Percentiles rank a stretch among this genome's conserved stretches.
Conservation (phyloP, 35 echinoderm and acorn worm genomes). For the Heliocidaris tuberculata region DNA sequence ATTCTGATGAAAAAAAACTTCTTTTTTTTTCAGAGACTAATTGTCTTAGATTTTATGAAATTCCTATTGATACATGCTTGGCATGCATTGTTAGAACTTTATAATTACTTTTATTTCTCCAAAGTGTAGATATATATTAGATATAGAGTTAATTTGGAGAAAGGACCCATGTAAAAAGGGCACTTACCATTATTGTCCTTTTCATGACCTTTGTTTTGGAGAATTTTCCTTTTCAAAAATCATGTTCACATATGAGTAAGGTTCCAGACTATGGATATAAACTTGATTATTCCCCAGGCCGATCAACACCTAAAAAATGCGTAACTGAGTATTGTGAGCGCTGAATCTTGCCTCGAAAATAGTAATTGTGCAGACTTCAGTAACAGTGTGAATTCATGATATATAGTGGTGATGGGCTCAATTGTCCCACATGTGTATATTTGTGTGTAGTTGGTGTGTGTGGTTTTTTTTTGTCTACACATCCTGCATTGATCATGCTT, state of each 20-base stretch:
- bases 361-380: not conserved
- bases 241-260: not conserved
- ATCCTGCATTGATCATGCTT: not conserved
- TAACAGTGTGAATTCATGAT: no score
- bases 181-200: not conserved
- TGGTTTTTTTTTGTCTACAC: not conserved
- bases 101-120: not conserved
- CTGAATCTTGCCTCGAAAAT: not conserved
- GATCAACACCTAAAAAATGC: not conserved
- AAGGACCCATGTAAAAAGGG: not conserved
- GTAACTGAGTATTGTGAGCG: not conserved
- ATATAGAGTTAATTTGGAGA: not conserved
- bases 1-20: not conserved
- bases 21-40: not conserved
- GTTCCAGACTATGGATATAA: not conserved
- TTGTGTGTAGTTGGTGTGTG: not conserved
- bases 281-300: not conserved
- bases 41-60: not conserved
- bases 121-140: not conserved
- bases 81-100: not conserved
- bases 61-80: not conserved
- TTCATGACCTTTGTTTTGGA: no score
- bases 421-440: not conserved
- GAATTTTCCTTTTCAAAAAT: not conserved
- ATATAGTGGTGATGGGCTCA: not conserved